Evolutionary conservation across 2,888 invertebrate species (phyloP).

Genomic region (Vannuccia rotundouncinata): DNA sequence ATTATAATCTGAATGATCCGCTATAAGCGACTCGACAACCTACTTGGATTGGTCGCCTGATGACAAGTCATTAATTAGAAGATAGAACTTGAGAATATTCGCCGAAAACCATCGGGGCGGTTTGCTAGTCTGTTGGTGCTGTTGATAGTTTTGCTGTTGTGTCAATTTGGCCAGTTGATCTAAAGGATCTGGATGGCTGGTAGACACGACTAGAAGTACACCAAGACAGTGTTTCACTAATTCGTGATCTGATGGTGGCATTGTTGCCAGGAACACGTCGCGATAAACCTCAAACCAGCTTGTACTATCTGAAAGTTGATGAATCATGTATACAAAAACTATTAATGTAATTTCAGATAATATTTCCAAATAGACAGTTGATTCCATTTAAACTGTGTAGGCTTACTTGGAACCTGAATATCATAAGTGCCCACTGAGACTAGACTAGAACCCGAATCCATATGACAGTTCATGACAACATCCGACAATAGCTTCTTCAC

Average conservation of each 20-base stretch:
- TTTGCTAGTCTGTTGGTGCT: conserved; percentile 62
- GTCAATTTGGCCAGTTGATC: conserved; percentile 74
- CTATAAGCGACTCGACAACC: no score
- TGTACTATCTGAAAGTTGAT: conserved; percentile 55
- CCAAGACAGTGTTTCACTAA: conserved; percentile 66
- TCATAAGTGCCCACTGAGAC: conserved; percentile 51
- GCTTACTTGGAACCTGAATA: conserved; percentile 51
- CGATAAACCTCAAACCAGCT: conserved; percentile 95
- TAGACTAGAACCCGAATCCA: conserved; percentile 47
- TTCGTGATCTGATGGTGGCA: conserved; percentile 79
- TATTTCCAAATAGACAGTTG: not conserved
- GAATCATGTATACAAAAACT: not conserved
- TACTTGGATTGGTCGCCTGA: conserved; percentile 69
- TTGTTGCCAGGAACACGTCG: conserved; percentile 70
- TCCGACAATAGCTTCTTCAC: conserved; percentile 78
- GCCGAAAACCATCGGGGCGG: conserved; percentile 60
- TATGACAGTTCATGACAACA: conserved; percentile 64
- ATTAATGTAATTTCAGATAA: not conserved
- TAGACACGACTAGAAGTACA: conserved; percentile 61
- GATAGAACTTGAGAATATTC: conserved; percentile 74
- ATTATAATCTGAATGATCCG: no score
- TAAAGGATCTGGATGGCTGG: conserved; percentile 63
- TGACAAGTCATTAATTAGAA: conserved; percentile 74
- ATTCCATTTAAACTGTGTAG: not conserved
- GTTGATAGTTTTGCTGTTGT: conserved; percentile 69